phyloP scores from a whole-genome alignment of 1,140 invertebrate genomes.

The Rhopalosiphum maidis region DNA sequence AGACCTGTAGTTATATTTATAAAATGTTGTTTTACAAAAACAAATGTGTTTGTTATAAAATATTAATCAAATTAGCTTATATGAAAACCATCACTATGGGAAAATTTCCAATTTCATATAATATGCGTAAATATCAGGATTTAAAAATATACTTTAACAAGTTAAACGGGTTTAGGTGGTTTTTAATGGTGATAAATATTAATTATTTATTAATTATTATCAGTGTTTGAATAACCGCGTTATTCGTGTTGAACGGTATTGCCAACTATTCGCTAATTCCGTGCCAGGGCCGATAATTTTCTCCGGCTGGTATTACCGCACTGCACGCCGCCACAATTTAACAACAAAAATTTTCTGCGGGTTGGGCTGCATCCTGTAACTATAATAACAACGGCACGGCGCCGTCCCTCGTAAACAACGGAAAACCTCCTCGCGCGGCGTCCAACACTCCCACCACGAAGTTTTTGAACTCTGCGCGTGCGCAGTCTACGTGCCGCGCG shows the following conservation, averaged over 20 bases:
- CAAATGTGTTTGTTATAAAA: too few species aligned
- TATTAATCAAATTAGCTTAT: too few species aligned
- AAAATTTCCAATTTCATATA: too few species aligned
- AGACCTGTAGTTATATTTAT: too few species aligned
- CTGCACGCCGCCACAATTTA: neutral
- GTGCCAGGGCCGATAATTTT: neutral
- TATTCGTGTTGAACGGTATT: neutral
- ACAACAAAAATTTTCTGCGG: neutral
- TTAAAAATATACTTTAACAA: too few species aligned
- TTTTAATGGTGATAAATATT: neutral
- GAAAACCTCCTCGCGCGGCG: neutral
- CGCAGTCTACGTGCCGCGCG: neutral
- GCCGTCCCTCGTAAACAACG: conserved; percentile 52
- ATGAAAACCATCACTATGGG: too few species aligned
- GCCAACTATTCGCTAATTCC: neutral
- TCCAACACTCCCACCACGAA: neutral
- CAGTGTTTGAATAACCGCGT: neutral
- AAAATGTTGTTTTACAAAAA: too few species aligned
- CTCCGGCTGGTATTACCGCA: neutral
- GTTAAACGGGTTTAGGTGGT: too few species aligned
- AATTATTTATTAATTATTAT: neutral
- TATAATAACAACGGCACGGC: neutral
- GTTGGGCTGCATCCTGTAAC: neutral
- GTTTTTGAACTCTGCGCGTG: neutral
- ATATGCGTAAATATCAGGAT: too few species aligned